Evolutionary conservation across 2,113 vertebrate species (phyloP).

Genomic region (Leucopsar rothschildi): DNA sequence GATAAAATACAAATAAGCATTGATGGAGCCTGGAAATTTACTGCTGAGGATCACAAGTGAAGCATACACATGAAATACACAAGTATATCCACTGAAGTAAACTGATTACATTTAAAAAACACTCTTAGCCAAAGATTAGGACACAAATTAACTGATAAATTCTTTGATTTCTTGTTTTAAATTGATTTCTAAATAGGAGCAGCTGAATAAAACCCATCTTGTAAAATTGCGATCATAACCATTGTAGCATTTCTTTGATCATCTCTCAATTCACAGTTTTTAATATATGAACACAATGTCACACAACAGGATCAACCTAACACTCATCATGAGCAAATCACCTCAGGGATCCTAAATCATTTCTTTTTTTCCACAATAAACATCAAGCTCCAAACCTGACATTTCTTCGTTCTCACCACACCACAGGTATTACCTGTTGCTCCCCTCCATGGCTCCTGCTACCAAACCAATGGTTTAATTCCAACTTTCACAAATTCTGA

Average conservation of each 20-base stretch:
- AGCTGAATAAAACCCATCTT: neutral
- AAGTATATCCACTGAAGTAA: neutral
- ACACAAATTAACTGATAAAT: neutral
- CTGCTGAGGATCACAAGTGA: neutral
- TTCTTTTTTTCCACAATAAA: neutral
- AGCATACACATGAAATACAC: neutral
- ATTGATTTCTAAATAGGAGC: neutral
- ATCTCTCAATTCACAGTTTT: neutral
- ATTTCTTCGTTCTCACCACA: neutral
- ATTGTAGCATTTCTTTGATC: neutral
- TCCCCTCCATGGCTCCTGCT: neutral
- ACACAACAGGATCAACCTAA: neutral
- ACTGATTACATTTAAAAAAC: neutral
- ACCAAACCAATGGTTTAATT: neutral
- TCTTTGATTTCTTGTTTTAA: neutral
- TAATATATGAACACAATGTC: neutral
- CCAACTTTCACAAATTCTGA: neutral
- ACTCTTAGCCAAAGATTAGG: neutral
- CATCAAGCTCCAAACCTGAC: neutral
- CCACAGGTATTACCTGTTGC: neutral
- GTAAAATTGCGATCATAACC: neutral
- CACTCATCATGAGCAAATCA: neutral
- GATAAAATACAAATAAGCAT: neutral
- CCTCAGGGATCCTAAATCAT: neutral
- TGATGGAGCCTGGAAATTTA: neutral